Base-by-base conservation (phyloP, 2,797 vertebrate genomes). In the Tangara arthus region DNA sequence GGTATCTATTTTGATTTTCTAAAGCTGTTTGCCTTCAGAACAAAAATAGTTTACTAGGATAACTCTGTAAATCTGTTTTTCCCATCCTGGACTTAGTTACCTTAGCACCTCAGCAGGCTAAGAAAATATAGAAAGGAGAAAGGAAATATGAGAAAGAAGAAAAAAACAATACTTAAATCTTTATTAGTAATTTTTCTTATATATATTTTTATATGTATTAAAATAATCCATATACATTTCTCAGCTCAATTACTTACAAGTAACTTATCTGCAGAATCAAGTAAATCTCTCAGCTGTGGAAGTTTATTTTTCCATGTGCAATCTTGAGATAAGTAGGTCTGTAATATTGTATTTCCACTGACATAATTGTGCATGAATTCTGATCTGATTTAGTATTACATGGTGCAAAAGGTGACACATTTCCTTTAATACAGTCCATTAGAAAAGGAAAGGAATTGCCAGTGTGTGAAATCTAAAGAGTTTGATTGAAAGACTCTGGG, bases 191-290 rank as follows among this genome's bases (percentile, higher is more conserved):
- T 97, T 98, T 98, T 98, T 97, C 97, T 97, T 94, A 96, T 91
- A 94, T 82, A 49, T 96, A 53, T 34, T 97, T 97, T 92, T 78
- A 90, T 95, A 93, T 77, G 83, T 95, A 97, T 97, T 97, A 98
- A 98, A 98, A 97, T 96, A 98, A 98, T 98, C 98, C 96, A 93
- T 95, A 94, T 90, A 96, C 82, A 97, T 98, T 98, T 97, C 98
- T 98, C 98, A 98, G 98, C 97, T 98, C 97, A 96, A 98, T 98
- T 98, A 98, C 98, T 98, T 98, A 98, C 95, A 98, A 98, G 98
- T 97, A 98, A 96, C 94, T 97, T 98, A 98, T 98, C 98, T 95
- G 96, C 85, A 96, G 77, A 94, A 98, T 98, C 98, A 86, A 96
- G 79, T 93, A 94, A 96, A 97, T 97, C 97, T 98, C 98, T 97